Base-by-base conservation (phyloP, 2,113 vertebrate species). In the Zeus faber region DNA sequence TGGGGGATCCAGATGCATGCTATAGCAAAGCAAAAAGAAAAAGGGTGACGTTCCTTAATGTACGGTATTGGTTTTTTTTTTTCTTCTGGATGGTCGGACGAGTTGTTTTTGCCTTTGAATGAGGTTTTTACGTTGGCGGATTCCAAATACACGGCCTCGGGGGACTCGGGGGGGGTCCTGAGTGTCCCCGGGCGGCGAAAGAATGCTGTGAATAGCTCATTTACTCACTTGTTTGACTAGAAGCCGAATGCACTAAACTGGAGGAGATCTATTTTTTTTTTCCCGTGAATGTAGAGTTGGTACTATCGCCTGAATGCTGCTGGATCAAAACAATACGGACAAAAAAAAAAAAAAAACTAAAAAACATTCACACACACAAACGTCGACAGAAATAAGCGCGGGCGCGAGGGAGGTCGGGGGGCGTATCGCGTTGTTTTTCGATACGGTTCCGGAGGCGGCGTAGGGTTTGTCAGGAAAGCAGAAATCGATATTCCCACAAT, bases 211-310 rank as follows among this genome's bases (percentile, higher is more conserved):
- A 84, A 69, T 53, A 50, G n/a, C n/a, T n/a, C 65, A 69, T 56
- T 77, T 65, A 77, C 66, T 52, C 58, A 54, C 66, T 45, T 60
- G 62, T 66, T 70, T 62, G 51, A 54, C 58, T 61, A 77, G 56
- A 58, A 70, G 69, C 59, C 49, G 71, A 84, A 78, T 83, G 76
- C 81, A 82, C 82, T 83, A 77, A 62, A 74, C 60, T 70, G 64
- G 69, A 37, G n/a, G 13, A 76, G 68, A 80, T 78, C 56, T 80
- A 72, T 84, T 79, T 86, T 84, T 83, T 58, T n/a, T n/a, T n/a
- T n/a, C n/a, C n/a, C n/a, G n/a, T 87, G 85, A 88, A 88, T 88
- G 81, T 89, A 84, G 76, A 76, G 78, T 82, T 80, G 82, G 71
- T 79, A 80, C 72, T 43, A 75, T 52, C n/a, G n/a, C n/a, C 65